phyloP scores from a whole-genome alignment of 2,113 vertebrate genomes.

The Excalfactoria chinensis region DNA sequence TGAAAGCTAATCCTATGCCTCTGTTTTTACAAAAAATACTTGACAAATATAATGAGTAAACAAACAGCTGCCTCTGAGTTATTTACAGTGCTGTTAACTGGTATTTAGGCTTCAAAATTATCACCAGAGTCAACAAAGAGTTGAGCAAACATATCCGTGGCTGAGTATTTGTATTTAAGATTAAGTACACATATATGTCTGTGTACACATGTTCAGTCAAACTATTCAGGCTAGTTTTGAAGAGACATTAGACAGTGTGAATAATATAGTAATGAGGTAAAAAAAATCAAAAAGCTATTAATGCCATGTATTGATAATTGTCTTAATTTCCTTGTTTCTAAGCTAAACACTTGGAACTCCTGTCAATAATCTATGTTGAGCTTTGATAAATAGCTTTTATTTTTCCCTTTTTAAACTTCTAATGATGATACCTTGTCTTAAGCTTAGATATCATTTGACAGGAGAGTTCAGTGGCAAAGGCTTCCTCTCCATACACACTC shows the following conservation, averaged over 20 bases:
- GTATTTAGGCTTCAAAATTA: constrained; percentile 60
- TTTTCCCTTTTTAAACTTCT: neutral
- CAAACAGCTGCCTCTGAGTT: constrained; percentile 55
- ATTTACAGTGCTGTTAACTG: constrained; percentile 57
- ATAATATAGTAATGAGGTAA: neutral
- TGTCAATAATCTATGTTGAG: neutral
- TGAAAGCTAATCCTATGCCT: neutral
- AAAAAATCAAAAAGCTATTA: constrained; percentile 11
- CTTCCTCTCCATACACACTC: neutral
- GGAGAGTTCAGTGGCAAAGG: neutral
- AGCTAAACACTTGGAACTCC: neutral
- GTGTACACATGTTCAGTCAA: constrained; percentile 10
- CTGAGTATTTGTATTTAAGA: constrained; percentile 69
- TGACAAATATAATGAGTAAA: constrained; percentile 29
- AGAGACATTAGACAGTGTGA: neutral
- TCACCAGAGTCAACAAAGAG: constrained; percentile 55
- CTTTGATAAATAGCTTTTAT: neutral
- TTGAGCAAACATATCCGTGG: constrained; percentile 47
- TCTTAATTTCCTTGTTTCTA: neutral
- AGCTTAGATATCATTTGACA: neutral
- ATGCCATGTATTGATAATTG: neutral
- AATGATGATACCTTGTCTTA: neutral
- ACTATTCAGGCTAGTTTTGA: neutral
- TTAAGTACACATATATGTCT: constrained; percentile 54
- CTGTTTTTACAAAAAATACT: constrained; percentile 44